Evolutionary conservation across 2,888 invertebrate species (phyloP).

Genomic region (Pyrocoelia pectoralis): DNA sequence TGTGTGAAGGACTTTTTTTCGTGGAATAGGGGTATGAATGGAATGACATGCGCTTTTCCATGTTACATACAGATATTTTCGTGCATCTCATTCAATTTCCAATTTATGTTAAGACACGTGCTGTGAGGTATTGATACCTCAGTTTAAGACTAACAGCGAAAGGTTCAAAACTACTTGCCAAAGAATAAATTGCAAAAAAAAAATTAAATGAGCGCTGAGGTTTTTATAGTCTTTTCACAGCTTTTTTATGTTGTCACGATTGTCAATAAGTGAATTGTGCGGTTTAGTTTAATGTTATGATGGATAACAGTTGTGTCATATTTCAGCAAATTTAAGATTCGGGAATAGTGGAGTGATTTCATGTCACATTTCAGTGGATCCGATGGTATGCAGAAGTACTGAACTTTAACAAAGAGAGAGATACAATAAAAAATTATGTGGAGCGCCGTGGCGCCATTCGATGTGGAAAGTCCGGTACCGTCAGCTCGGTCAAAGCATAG

Average conservation of each 20-base stretch:
- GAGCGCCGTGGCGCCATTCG: conserved; percentile 66
- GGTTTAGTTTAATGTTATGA: no score
- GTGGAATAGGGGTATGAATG: conserved; percentile 16
- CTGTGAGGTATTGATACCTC: not conserved
- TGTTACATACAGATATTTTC: conserved; percentile 18
- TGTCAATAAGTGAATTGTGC: no score
- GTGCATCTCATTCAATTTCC: conserved; percentile 1
- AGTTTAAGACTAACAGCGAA: not conserved
- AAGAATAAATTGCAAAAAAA: no score
- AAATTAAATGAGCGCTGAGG: no score
- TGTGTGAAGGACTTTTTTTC: conserved; percentile 27
- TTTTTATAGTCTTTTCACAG: no score
- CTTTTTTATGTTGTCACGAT: no score
- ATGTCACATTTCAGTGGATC: conserved; percentile 11
- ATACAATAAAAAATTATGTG: conserved; percentile 59
- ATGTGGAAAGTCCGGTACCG: conserved; percentile 66
- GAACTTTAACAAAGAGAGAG: not conserved
- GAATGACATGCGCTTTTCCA: conserved; percentile 28
- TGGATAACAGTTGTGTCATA: no score
- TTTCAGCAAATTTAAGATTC: not conserved
- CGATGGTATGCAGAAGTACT: conserved; percentile 9
- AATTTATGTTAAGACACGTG: not conserved
- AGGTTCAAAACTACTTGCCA: no score
- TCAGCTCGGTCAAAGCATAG: conserved; percentile 84
- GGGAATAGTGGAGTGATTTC: not conserved